Conservation (phyloP, 2,888 invertebrate species). For the Aspidiotus destructor region DNA sequence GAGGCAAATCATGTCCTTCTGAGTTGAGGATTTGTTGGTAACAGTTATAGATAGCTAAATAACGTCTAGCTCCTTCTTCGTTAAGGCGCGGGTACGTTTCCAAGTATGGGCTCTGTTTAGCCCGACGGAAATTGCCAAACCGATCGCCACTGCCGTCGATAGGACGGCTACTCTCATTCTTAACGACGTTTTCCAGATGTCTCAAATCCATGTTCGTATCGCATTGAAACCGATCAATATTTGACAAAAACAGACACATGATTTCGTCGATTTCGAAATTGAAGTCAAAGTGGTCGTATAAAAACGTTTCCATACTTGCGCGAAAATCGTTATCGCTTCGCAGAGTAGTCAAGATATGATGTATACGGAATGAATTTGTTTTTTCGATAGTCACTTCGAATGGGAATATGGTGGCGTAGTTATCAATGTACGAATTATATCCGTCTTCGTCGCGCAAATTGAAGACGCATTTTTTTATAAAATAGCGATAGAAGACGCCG, state of each 20-base stretch:
- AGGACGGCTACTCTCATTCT: background rate
- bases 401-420: conserved; percentile 9
- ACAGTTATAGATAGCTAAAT: background rate
- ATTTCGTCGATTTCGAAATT: background rate
- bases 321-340: background rate
- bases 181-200: background rate
- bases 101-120: background rate
- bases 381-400: background rate
- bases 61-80: background rate
- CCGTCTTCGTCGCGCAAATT: conserved; percentile 11
- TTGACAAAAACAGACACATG: background rate
- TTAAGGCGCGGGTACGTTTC: conserved; percentile 6
- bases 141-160: background rate
- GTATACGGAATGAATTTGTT: background rate
- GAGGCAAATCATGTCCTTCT: background rate
- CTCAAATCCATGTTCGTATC: background rate
- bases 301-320: background rate
- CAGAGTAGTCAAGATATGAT: background rate
- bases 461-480: conserved; percentile 11
- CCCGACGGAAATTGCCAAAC: background rate
- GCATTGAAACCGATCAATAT: conserved; percentile 8
- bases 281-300: conserved; percentile 9
- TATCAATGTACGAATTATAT: background rate
- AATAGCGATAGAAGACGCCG: conserved; percentile 18
- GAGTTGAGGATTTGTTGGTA: background rate